These are phyloP conservation scores for Pseudomyrmex gracilis DNA, from an alignment of 1,140 invertebrate genomes.

Conservation along the genomic window DNA sequence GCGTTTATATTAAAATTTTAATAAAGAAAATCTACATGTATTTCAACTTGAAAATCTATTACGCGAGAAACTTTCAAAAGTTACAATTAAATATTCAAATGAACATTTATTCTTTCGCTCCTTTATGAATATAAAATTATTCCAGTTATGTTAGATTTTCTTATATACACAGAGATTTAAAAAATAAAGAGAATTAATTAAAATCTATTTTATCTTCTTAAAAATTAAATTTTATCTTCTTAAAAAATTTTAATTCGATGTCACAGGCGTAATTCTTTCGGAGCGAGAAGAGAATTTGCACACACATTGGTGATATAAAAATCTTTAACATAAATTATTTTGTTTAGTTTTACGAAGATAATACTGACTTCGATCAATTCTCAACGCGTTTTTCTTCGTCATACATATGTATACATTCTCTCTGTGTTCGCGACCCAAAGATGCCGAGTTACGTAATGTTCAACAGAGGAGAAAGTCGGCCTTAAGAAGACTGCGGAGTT, in stretches of 20 bases:
- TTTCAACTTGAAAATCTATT: not conserved
- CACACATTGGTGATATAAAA: not conserved
- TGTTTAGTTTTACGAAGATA: not conserved
- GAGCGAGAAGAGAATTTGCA: not conserved
- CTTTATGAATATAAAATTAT: conserved; percentile 1
- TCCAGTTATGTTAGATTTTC: not conserved
- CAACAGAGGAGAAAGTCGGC: conserved; percentile 66
- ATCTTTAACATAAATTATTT: not conserved
- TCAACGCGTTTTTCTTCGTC: not conserved
- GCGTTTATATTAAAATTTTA: not conserved
- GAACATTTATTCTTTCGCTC: not conserved
- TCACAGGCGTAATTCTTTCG: not conserved
- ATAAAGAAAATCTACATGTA: conserved; percentile 6
- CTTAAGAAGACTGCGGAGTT: conserved; percentile 55
- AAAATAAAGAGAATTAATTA: not conserved
- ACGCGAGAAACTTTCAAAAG: not conserved
- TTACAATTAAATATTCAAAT: conserved; percentile 3
- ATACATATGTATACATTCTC: conserved; percentile 17
- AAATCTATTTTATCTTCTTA: not conserved
- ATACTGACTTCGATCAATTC: conserved; percentile 33
- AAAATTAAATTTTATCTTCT: not conserved
- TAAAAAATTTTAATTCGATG: not conserved
- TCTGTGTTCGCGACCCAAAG: conserved; percentile 52
- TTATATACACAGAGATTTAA: not conserved
- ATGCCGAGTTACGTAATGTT: conserved; percentile 67